Evolutionary conservation across 2,888 invertebrate genomes (phyloP).

Genomic region (Alcis repandata): DNA sequence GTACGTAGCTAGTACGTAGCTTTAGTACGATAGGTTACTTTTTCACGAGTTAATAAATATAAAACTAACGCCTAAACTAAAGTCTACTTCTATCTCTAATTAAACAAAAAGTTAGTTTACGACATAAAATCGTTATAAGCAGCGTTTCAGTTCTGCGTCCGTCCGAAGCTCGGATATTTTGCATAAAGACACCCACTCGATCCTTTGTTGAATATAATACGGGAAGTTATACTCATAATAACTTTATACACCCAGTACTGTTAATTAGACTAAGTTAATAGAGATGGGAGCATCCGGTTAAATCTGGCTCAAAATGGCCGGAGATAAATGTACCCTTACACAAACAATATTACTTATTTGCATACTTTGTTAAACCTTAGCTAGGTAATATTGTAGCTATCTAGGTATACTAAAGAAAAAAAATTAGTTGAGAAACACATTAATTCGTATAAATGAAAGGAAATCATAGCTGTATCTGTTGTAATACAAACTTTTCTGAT

Average conservation of each 20-base stretch:
- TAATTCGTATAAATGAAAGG: too few relatives aligned
- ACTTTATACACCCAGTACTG: conserved; percentile 32
- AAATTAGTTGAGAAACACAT: too few relatives aligned
- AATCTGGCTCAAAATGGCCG: background rate
- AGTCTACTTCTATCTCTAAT: too few relatives aligned
- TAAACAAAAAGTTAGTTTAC: background rate
- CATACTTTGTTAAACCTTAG: background rate
- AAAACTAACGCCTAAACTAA: too few relatives aligned
- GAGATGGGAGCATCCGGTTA: conserved; percentile 5
- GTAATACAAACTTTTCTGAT: too few relatives aligned
- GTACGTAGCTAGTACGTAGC: too few relatives aligned
- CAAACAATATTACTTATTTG: background rate
- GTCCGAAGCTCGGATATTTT: conserved; percentile 8
- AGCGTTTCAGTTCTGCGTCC: conserved; percentile 3
- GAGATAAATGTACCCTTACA: background rate
- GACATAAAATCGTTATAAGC: background rate
- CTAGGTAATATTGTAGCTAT: too few relatives aligned
- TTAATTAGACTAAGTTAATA: conserved; percentile 47
- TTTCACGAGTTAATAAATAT: too few relatives aligned
- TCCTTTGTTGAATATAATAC: conserved; percentile 30
- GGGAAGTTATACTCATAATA: conserved; percentile 32
- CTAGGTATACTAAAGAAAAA: too few relatives aligned
- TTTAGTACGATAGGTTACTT: too few relatives aligned
- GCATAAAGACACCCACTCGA: conserved; percentile 20
- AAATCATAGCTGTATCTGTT: background rate